phyloP scores from a whole-genome alignment of 2,888 invertebrate genomes.

The Morpho achilles region DNA sequence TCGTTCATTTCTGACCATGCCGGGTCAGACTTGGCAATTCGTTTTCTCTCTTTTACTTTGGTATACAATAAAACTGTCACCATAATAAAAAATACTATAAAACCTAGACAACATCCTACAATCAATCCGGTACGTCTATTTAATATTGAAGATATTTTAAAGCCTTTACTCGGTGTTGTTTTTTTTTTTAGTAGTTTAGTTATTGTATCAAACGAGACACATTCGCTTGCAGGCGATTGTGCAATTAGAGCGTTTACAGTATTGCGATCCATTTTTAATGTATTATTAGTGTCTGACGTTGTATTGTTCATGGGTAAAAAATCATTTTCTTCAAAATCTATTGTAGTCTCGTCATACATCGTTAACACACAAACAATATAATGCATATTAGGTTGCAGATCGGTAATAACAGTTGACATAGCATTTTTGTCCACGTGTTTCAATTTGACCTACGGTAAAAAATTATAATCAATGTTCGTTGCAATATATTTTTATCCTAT shows the following conservation, averaged over 20 bases:
- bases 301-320: conserved; percentile 43
- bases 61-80: conserved; percentile 66
- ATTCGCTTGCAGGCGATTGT: conserved; percentile 68
- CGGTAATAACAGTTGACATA: conserved; percentile 55
- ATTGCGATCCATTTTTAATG: conserved; percentile 55
- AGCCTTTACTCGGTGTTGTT: conserved; percentile 49
- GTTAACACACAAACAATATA: conserved; percentile 65
- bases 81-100: conserved; percentile 70
- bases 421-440: conserved; percentile 60
- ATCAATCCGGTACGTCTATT: conserved; percentile 69
- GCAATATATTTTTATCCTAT: not conserved
- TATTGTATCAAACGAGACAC: conserved; percentile 64
- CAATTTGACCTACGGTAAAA: conserved; percentile 54
- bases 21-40: conserved; percentile 70
- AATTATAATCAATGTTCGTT: not conserved
- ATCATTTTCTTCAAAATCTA: conserved; percentile 41
- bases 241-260: conserved; percentile 56
- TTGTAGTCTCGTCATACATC: conserved; percentile 52
- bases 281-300: conserved; percentile 43
- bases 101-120: conserved; percentile 68
- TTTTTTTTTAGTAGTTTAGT: conserved; percentile 47
- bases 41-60: conserved; percentile 68
- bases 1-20: conserved; percentile 72
- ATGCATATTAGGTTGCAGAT: conserved; percentile 54
- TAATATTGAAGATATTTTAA: conserved; percentile 52